A percentile compares a stretch with the other conserved stretches of the same genome.
phyloP scores from a whole-genome alignment of 2,113 vertebrate genomes.

The Rhagologus leucostigma region DNA sequence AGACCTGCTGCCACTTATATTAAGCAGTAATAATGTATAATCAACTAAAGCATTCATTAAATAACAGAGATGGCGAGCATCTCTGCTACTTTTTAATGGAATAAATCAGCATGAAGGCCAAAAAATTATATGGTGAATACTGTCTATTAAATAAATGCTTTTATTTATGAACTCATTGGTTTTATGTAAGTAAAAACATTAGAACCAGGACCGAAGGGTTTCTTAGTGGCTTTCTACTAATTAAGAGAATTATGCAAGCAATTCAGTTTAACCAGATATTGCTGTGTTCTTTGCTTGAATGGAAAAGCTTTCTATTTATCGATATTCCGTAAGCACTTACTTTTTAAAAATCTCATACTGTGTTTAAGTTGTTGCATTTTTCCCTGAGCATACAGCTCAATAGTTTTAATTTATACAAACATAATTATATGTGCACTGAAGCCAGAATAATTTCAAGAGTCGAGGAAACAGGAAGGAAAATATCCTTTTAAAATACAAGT shows the following conservation, averaged over 20 bases:
- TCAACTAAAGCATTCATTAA: neutral
- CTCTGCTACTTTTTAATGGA: neutral
- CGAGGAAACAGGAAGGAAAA: neutral
- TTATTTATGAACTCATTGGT: neutral
- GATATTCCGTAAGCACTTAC: neutral
- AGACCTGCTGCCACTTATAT: neutral
- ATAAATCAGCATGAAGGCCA: neutral
- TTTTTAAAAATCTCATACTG: neutral
- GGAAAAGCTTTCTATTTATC: neutral
- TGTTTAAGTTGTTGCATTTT: neutral
- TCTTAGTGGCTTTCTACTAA: neutral
- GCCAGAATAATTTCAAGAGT: neutral
- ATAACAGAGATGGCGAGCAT: neutral
- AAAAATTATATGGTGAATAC: neutral
- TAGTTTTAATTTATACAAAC: neutral
- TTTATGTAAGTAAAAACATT: neutral
- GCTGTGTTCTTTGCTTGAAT: neutral
- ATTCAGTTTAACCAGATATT: neutral
- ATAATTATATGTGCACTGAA: neutral
- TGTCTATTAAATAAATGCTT: neutral
- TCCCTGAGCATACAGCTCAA: neutral
- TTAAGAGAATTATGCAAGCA: neutral
- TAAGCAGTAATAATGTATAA: neutral
- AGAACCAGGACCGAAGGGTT: neutral
- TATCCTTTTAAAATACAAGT: neutral